Percentiles rank a stretch among this genome's conserved stretches.
Evolutionary conservation across 1,140 invertebrate species (phyloP).

Genomic region (Cydia pomonella): DNA sequence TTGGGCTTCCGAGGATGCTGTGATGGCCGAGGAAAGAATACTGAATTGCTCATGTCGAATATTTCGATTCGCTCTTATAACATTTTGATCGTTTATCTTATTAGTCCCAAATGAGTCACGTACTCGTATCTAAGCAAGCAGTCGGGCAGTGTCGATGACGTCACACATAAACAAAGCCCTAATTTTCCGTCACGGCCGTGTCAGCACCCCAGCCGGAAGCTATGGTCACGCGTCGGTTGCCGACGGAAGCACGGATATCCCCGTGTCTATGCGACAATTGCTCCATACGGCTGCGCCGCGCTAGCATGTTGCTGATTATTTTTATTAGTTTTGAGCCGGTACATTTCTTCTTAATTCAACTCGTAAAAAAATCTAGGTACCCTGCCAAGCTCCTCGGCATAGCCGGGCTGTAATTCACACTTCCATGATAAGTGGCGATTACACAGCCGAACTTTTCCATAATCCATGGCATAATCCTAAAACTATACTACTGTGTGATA

Average conservation of each 20-base stretch:
- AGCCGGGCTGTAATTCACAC: too few relatives aligned
- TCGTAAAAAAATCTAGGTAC: too few relatives aligned
- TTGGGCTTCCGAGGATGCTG: too few relatives aligned
- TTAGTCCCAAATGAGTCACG: background rate
- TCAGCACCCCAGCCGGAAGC: conserved; percentile 58
- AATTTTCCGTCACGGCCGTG: conserved; percentile 43
- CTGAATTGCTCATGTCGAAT: too few relatives aligned
- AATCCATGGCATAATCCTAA: too few relatives aligned
- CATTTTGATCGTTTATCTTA: background rate
- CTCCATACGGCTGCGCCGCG: background rate
- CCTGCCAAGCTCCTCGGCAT: too few relatives aligned
- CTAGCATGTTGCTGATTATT: background rate
- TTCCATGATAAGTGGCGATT: too few relatives aligned
- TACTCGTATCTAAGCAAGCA: background rate
- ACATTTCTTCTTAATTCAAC: too few relatives aligned
- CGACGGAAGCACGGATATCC: conserved; percentile 69
- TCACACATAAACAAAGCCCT: conserved; percentile 39
- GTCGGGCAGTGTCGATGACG: conserved; percentile 36
- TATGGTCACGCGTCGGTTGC: conserved; percentile 61
- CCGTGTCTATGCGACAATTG: conserved; percentile 38
- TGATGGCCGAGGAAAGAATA: too few relatives aligned
- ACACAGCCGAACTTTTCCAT: too few relatives aligned
- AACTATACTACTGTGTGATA: too few relatives aligned
- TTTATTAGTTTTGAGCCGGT: background rate
- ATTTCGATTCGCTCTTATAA: too few relatives aligned